phyloP scores from a whole-genome alignment of 1,140 invertebrate genomes.

The Drosophila aff. region DNA sequence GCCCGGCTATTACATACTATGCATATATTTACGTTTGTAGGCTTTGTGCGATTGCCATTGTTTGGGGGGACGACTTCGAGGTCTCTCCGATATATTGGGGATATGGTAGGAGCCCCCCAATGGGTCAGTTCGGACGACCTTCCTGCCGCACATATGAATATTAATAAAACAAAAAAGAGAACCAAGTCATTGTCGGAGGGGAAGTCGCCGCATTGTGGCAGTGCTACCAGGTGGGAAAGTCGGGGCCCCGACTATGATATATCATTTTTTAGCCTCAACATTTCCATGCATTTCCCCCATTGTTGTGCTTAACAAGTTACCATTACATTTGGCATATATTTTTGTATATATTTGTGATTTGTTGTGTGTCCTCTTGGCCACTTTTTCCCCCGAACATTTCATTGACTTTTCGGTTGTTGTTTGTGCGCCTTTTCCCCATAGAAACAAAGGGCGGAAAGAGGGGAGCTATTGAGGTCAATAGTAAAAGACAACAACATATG shows the following conservation, averaged over 20 bases:
- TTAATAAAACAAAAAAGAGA: slow-evolving; percentile 33
- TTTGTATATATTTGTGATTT: slow-evolving; percentile 49
- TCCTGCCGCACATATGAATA: slow-evolving; percentile 48
- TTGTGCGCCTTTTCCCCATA: slow-evolving; percentile 63
- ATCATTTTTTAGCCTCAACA: slow-evolving; percentile 37
- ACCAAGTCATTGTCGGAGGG: slow-evolving; percentile 14
- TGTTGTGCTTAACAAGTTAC: slow-evolving; percentile 71
- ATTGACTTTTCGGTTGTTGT: slow-evolving; percentile 14
- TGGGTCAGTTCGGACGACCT: slow-evolving; percentile 37
- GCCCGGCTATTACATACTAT: slow-evolving; percentile 2
- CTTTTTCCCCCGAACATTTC: slow-evolving; percentile 7
- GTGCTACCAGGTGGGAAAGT: slow-evolving; percentile 34
- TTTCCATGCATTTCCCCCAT: slow-evolving; percentile 52
- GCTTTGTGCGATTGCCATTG: slow-evolving; percentile 13
- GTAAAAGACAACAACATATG: slow-evolving; percentile 80
- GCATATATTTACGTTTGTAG: not conserved
- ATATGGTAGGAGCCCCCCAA: not conserved
- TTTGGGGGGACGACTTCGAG: slow-evolving; percentile 21
- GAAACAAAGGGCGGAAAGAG: slow-evolving; percentile 59
- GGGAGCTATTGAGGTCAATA: slow-evolving; percentile 72
- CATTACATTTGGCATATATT: slow-evolving; percentile 54
- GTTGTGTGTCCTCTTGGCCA: slow-evolving; percentile 38
- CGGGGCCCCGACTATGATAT: slow-evolving; percentile 25
- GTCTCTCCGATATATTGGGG: slow-evolving; percentile 12
- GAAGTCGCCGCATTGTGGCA: slow-evolving; percentile 16